Evolutionary conservation across 2,113 vertebrate species (phyloP).

Genomic region (Euleptes europaea): DNA sequence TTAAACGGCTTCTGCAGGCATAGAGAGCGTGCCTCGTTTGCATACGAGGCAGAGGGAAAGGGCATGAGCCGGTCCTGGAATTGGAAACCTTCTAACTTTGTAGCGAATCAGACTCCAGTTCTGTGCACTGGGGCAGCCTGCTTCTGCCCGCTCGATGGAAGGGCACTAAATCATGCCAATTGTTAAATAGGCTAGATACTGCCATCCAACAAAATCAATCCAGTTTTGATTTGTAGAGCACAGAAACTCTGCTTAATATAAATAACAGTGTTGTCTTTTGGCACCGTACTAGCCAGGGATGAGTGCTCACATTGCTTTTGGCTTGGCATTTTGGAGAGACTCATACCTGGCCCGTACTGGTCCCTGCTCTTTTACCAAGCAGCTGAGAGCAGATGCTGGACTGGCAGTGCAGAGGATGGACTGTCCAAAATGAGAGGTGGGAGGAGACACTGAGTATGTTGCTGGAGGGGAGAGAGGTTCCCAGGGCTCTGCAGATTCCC

Average conservation of each 20-base stretch:
- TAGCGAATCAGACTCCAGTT: neutral
- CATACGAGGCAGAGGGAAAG: neutral
- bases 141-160: neutral
- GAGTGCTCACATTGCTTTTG: neutral
- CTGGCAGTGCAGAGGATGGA: no score
- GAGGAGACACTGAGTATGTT: neutral
- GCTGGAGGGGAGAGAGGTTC: neutral
- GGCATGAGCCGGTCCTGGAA: neutral
- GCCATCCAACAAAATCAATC: neutral
- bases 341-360: neutral
- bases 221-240: neutral
- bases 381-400: neutral
- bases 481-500: no score
- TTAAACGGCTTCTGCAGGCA: conserved; percentile 22
- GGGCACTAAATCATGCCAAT: neutral
- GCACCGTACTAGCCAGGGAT: no score
- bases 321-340: neutral
- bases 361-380: neutral
- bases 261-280: no score
- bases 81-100: neutral
- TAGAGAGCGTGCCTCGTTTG: neutral
- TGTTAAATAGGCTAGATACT: no score
- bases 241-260: no score
- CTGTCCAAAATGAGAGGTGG: neutral
- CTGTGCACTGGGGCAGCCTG: neutral